Evolutionary conservation across 2,888 invertebrate species (phyloP), one percentile per base, ranked within the genome.

Genomic region (Mayetiola destructor): DNA sequence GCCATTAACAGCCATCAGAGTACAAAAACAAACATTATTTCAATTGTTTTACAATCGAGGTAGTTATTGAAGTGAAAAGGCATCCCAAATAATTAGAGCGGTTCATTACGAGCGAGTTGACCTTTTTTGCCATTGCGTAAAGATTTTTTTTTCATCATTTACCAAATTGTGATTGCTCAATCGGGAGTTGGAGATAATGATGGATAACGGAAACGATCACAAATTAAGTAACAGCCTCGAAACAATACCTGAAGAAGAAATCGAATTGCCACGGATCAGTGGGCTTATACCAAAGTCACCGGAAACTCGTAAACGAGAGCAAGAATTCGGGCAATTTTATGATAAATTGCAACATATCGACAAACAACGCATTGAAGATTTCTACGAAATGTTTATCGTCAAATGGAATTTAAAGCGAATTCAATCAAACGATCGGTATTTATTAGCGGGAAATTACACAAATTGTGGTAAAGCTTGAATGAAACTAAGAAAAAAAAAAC

Each of bases 241-340:
- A 10, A 53, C 53, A 53, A 53, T 53, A 53, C 53, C 53, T 9
- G 53, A 53, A 16, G 53, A 53, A 32, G 29, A 10, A 32, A 48
- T 27, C 16, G 53, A 53, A 18, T 53, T 53, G 20, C 53, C 53
- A 10, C 53, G 53, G 2, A 32, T 53, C 20, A 53, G 53, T 20
- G 9, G n/a, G 5, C 30, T 53, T 16, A 53, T 53, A 53, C 53
- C 53, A 29, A 53, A 53, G 10, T 53, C 53, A 20, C 53, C 32
- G 1, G 53, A 53, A 18, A 53, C 53, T 32, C 30, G 29, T 3
- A 53, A 53, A 18, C 16, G 32, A 18, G 53, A 53, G 12, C 32
- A 53, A 53, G 53, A 53, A 12, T 20, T 10, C 18, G 18, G 12
- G 20, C 16, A 32, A 20, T 12, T 18, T 3, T 53, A 20, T 20